Conservation (phyloP, 1,140 invertebrate genomes). For the Habropoda laboriosa region DNA sequence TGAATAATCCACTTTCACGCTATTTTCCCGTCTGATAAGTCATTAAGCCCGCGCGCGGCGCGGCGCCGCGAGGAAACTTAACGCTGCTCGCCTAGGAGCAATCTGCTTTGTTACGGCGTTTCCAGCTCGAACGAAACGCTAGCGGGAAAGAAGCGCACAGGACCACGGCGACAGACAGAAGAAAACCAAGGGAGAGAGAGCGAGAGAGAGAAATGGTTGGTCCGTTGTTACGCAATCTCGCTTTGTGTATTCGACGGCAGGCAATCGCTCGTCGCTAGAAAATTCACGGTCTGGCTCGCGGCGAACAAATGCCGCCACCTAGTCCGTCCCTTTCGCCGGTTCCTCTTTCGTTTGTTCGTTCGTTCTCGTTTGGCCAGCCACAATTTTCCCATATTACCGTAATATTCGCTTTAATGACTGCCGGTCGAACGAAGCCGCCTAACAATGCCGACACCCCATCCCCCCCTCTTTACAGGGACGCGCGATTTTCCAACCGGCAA, state of each 20-base stretch:
- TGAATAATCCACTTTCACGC: conserved; percentile 54
- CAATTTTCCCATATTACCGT: conserved; percentile 60
- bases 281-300: conserved; percentile 64
- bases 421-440: conserved; percentile 9
- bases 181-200: not conserved
- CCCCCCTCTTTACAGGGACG: too few relatives aligned
- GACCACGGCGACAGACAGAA: not conserved
- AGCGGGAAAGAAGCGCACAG: not conserved
- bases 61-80: conserved; percentile 41
- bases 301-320: conserved; percentile 25
- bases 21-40: conserved; percentile 54
- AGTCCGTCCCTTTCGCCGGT: not conserved
- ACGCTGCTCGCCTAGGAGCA: conserved; percentile 9
- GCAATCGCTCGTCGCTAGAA: conserved; percentile 57
- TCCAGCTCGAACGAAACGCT: not conserved
- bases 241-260: conserved; percentile 61
- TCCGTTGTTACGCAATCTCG: conserved; percentile 36
- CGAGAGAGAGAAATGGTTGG: not conserved
- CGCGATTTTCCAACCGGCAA: conserved; percentile 9
- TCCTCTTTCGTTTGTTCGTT: conserved; percentile 31
- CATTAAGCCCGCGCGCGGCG: conserved; percentile 28
- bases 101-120: conserved; percentile 33
- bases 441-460: conserved; percentile 23
- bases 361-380: conserved; percentile 26
- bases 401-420: conserved; percentile 61